Evolutionary conservation across 64 coral and sea anemone species (phyloP).

Genomic region (Stylophora pistillata): DNA sequence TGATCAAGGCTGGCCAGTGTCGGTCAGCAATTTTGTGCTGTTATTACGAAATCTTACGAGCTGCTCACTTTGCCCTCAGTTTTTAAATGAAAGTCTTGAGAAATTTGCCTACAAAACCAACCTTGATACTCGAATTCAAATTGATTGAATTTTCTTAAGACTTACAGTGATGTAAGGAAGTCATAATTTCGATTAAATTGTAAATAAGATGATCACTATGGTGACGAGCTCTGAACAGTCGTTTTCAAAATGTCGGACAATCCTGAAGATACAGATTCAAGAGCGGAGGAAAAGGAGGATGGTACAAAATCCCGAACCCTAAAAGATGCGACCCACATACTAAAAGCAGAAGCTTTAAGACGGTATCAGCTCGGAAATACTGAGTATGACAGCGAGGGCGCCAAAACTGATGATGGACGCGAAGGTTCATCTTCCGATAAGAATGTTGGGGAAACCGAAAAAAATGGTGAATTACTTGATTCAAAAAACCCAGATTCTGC

Average conservation of each 20-base stretch:
- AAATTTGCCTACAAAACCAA: too few species aligned
- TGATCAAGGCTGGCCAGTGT: too few species aligned
- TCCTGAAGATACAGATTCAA: constrained; percentile 51
- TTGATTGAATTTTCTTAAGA: neutral
- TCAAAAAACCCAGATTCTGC: neutral
- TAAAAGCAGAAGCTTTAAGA: constrained; percentile 86
- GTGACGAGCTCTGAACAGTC: constrained; percentile 59
- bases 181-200: neutral
- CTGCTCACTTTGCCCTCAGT: too few species aligned
- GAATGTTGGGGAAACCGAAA: neutral
- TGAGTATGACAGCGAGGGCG: constrained; percentile 68
- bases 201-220: constrained; percentile 59
- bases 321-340: constrained; percentile 73
- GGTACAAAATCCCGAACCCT: constrained; percentile 36
- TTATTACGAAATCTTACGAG: too few species aligned
- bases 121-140: neutral
- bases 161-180: constrained; percentile 30
- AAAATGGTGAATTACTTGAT: neutral
- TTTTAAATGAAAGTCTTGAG: too few species aligned
- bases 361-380: constrained; percentile 71
- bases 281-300: constrained; percentile 36
- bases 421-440: neutral
- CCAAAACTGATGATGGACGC: neutral
- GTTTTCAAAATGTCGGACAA: constrained; percentile 94
- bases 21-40: too few species aligned